A percentile compares a stretch with the other conserved stretches of the same genome.
These are phyloP conservation scores for Atta texana DNA, from an alignment of 1,140 invertebrate species.

Conservation along the genomic window DNA sequence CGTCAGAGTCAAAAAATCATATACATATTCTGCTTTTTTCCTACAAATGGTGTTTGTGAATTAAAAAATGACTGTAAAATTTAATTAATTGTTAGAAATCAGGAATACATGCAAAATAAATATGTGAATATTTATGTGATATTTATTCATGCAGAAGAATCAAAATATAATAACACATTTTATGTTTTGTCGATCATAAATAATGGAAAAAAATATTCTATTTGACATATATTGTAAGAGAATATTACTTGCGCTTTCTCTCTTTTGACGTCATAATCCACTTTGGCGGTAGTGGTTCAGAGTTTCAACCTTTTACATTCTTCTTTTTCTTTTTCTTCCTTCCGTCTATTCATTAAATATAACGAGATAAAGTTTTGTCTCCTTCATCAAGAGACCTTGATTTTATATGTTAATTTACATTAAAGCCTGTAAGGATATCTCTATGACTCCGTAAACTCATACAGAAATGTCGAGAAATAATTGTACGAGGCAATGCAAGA, in stretches of 20 bases:
- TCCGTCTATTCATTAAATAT: constrained; percentile 5
- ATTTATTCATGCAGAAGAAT: not conserved
- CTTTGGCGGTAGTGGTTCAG: constrained; percentile 18
- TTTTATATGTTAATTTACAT: constrained; percentile 40
- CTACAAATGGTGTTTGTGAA: not conserved
- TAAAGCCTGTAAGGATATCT: not conserved
- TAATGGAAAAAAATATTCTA: constrained; percentile 2
- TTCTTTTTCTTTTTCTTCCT: not conserved
- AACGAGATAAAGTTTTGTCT: constrained; percentile 32
- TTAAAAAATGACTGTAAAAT: constrained; percentile 33
- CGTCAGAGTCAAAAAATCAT: constrained; percentile 42
- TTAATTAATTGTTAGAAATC: constrained; percentile 19
- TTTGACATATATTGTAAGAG: constrained; percentile 22
- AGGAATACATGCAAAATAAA: not conserved
- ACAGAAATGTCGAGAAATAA: not conserved
- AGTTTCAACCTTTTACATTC: constrained; percentile 40
- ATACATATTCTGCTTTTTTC: constrained; percentile 1
- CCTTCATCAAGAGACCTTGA: not conserved
- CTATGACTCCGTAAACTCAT: not conserved
- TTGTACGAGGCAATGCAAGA: not conserved
- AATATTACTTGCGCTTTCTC: constrained; percentile 36
- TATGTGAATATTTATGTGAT: no score
- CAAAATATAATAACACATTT: constrained; percentile 14
- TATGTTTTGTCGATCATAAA: not conserved
- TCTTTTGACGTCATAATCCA: constrained; percentile 51